phyloP scores from a whole-genome alignment of 2,113 vertebrate species.

The Numenius arquata region DNA sequence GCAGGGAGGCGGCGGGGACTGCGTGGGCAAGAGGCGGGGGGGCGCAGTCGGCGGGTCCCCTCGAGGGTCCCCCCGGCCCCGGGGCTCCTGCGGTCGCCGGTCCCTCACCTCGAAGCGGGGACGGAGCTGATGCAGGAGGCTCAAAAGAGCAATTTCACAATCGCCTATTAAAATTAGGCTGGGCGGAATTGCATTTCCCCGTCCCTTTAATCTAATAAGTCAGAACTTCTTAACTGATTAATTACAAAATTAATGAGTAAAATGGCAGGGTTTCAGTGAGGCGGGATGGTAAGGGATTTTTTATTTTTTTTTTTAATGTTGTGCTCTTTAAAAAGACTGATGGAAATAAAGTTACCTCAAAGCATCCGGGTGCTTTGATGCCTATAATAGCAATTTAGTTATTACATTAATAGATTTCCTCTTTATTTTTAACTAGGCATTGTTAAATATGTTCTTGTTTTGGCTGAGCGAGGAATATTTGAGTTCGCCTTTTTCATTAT shows the following conservation, averaged over 20 bases:
- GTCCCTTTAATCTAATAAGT: conserved; percentile 54
- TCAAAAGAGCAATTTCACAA: conserved; percentile 8
- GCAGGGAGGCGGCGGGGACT: background rate
- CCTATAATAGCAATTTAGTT: conserved; percentile 27
- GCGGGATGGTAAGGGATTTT: background rate
- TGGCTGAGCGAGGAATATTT: background rate
- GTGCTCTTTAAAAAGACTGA: conserved; percentile 12
- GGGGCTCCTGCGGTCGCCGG: background rate
- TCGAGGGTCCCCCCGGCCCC: background rate
- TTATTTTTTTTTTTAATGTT: background rate
- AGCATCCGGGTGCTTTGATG: conserved; percentile 34
- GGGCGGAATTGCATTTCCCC: conserved; percentile 24
- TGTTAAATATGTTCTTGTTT: conserved; percentile 18
- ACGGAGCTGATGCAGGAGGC: background rate
- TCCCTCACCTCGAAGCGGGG: background rate
- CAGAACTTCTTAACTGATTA: conserved; percentile 60
- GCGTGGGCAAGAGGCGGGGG: background rate
- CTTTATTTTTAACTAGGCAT: conserved; percentile 20
- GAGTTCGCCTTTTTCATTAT: background rate
- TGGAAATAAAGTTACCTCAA: conserved; percentile 53
- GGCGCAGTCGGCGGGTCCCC: background rate
- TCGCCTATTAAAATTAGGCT: background rate
- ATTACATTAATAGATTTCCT: conserved; percentile 24
- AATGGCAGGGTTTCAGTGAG: conserved; percentile 33
- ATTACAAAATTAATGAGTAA: conserved; percentile 56